phyloP scores from a whole-genome alignment of 2,797 vertebrate species.

The Bradypodion ventrale region DNA sequence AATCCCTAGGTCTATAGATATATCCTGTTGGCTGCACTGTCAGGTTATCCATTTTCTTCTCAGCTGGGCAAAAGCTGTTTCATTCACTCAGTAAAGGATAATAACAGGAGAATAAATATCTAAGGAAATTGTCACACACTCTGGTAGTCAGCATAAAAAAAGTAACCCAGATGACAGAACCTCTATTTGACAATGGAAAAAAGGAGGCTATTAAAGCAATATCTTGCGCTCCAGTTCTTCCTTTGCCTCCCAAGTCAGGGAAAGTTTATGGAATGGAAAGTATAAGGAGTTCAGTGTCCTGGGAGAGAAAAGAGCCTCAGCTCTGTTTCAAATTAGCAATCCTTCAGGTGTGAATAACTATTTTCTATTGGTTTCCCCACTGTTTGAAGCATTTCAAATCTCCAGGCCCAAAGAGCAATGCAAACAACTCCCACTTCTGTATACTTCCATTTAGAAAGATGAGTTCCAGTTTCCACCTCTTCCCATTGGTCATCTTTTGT shows the following conservation, averaged over 20 bases:
- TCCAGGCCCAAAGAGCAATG: too few relatives aligned
- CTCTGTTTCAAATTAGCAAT: neutral
- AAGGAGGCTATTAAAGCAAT: neutral
- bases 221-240: neutral
- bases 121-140: neutral
- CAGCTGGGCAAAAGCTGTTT: slow-evolving; percentile 48
- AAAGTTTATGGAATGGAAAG: neutral
- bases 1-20: slow-evolving; percentile 21
- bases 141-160: neutral
- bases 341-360: neutral
- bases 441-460: neutral
- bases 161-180: neutral
- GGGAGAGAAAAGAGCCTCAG: too few relatives aligned
- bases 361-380: neutral
- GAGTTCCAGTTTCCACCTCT: neutral
- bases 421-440: neutral
- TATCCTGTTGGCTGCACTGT: slow-evolving; percentile 11
- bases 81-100: slow-evolving; percentile 11
- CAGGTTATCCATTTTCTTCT: slow-evolving; percentile 49
- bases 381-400: neutral
- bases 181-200: neutral
- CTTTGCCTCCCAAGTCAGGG: neutral
- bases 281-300: too few relatives aligned
- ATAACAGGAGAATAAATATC: neutral
- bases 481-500: neutral